Evolutionary conservation across 2,797 vertebrate species (phyloP).

Genomic region (Helicolenus hilgendorfi): DNA sequence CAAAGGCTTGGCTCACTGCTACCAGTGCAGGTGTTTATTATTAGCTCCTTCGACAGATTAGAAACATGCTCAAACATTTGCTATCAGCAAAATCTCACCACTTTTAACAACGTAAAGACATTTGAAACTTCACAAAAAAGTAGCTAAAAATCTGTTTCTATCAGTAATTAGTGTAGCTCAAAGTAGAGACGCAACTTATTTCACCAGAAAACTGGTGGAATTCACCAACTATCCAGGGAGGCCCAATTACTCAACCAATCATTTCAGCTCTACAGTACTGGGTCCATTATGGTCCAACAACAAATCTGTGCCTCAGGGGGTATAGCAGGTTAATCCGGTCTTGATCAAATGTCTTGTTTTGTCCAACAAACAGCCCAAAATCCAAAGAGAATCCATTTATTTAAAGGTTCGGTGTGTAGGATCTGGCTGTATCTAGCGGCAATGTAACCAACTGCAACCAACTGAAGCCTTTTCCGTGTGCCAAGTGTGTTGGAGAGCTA

Average conservation of each 20-base stretch:
- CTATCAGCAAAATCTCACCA: neutral
- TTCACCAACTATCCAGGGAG: neutral
- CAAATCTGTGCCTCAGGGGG: neutral
- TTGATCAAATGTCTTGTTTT: neutral
- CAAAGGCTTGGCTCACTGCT: constrained; percentile 35
- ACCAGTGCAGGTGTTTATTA: constrained; percentile 32
- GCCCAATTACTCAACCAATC: neutral
- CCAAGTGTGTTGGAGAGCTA: too few relatives aligned
- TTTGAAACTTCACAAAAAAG: neutral
- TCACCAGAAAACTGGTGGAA: neutral
- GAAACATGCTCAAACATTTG: neutral
- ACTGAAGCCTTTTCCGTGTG: too few relatives aligned
- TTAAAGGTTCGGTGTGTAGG: neutral
- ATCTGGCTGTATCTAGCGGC: too few relatives aligned
- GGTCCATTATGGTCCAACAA: neutral
- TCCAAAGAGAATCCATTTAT: neutral
- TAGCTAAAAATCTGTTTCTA: neutral
- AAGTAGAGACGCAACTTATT: neutral
- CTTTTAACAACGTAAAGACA: neutral
- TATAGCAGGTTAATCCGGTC: neutral
- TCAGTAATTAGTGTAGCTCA: neutral
- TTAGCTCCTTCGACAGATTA: neutral
- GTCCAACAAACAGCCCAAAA: neutral
- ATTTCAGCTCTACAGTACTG: neutral
- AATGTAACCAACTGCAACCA: too few relatives aligned